A percentile compares a stretch with the other conserved stretches of the same genome.
These are phyloP conservation scores for Halyomorpha halys DNA, from an alignment of 1,140 invertebrate genomes.

Conservation along the genomic window DNA sequence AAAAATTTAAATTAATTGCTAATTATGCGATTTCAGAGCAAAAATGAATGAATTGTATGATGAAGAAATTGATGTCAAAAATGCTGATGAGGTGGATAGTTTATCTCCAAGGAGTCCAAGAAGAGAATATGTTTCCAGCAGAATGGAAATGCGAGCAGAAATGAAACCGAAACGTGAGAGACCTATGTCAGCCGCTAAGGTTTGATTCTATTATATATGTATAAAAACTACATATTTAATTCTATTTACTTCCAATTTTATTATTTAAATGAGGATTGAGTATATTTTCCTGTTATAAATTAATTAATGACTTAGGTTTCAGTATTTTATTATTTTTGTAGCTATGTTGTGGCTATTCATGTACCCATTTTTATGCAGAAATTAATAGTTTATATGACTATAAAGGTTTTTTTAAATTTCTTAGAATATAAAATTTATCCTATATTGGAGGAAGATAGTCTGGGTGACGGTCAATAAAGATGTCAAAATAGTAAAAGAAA, in stretches of 20 bases:
- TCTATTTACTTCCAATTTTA: neutral
- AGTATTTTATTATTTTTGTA: too few relatives aligned
- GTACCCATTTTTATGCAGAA: too few relatives aligned
- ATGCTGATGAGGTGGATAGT: constrained; percentile 32
- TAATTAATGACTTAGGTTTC: too few relatives aligned
- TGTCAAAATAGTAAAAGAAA: too few relatives aligned
- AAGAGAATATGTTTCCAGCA: constrained; percentile 4
- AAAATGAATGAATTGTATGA: constrained; percentile 28
- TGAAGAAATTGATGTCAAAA: constrained; percentile 29
- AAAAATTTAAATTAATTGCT: too few relatives aligned
- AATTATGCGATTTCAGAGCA: too few relatives aligned
- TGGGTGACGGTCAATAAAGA: too few relatives aligned
- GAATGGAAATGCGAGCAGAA: constrained; percentile 14
- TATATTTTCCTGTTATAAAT: neutral
- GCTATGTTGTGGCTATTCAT: too few relatives aligned
- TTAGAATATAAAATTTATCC: too few relatives aligned
- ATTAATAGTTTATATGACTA: too few relatives aligned
- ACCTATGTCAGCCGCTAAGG: constrained; percentile 10
- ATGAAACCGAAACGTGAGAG: constrained; percentile 17
- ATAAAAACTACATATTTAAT: neutral
- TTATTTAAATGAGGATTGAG: neutral
- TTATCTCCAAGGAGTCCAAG: constrained; percentile 24
- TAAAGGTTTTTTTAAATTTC: too few relatives aligned
- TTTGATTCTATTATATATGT: neutral
- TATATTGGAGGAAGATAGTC: too few relatives aligned